Evolutionary conservation across 1,140 invertebrate species (phyloP).

Genomic region (Brachionus rubens): DNA sequence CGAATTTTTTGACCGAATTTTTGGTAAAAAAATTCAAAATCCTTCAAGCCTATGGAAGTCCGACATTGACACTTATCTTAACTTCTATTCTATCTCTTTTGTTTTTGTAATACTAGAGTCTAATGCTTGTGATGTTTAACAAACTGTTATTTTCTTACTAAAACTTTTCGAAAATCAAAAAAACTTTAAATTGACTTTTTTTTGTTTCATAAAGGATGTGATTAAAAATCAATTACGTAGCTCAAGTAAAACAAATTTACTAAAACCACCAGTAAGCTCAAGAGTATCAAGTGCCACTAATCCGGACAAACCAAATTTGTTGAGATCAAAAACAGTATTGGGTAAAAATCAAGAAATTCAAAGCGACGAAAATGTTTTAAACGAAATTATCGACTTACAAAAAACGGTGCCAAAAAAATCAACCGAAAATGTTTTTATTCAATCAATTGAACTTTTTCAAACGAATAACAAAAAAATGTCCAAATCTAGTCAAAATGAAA

Average conservation of each 20-base stretch:
- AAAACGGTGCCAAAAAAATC: neutral
- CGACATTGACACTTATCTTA: too few species aligned
- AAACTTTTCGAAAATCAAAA: too few species aligned
- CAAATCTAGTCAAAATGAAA: neutral
- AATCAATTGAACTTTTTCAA: neutral
- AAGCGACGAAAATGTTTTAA: too few species aligned
- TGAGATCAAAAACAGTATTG: neutral
- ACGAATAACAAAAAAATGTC: neutral
- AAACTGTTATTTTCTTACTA: too few species aligned
- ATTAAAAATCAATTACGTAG: neutral
- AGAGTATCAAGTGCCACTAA: neutral
- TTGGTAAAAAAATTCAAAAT: too few species aligned
- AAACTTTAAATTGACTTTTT: too few species aligned
- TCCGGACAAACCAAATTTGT: constrained; percentile 23
- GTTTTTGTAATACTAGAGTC: too few species aligned
- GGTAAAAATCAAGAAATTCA: neutral
- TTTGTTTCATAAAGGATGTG: neutral
- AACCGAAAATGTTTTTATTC: neutral
- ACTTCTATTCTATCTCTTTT: too few species aligned
- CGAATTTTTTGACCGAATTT: too few species aligned
- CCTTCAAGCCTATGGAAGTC: too few species aligned
- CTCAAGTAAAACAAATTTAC: neutral
- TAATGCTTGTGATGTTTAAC: too few species aligned
- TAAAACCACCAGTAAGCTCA: neutral
- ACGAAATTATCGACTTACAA: neutral